A percentile compares a stretch with the other conserved stretches of the same genome.
Evolutionary conservation across 2,888 invertebrate genomes (phyloP).

Genomic region (Tetheella fluctuosa): DNA sequence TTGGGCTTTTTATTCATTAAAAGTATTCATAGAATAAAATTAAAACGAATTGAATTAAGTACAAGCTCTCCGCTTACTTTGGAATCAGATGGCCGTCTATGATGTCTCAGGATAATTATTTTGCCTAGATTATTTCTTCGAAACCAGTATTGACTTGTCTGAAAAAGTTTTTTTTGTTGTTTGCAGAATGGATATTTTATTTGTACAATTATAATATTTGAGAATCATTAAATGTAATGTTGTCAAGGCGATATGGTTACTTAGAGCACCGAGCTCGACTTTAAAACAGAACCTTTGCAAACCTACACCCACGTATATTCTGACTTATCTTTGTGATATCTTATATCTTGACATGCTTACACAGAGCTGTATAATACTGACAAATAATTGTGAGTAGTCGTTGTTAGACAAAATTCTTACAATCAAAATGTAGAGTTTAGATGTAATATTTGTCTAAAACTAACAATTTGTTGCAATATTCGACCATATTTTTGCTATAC

Average conservation of each 20-base stretch:
- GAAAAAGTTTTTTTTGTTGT: too few species aligned
- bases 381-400: background rate
- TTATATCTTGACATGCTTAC: background rate
- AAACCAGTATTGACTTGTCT: too few species aligned
- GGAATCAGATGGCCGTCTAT: too few species aligned
- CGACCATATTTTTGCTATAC: too few species aligned
- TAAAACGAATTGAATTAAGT: too few species aligned
- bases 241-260: slow-evolving; percentile 1
- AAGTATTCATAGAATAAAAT: too few species aligned
- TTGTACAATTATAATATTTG: background rate
- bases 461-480: background rate
- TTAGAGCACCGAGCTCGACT: background rate
- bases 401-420: background rate
- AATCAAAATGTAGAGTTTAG: background rate
- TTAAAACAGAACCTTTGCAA: background rate
- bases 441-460: background rate
- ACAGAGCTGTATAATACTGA: background rate
- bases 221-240: slow-evolving; percentile 4
- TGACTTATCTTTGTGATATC: slow-evolving; percentile 2
- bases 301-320: slow-evolving; percentile 7
- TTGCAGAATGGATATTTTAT: too few species aligned
- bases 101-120: too few species aligned
- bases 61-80: too few species aligned
- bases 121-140: too few species aligned
- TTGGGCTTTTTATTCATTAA: too few species aligned